Evolutionary conservation across 2,888 invertebrate species (phyloP).

Genomic region (Volucella inflata): DNA sequence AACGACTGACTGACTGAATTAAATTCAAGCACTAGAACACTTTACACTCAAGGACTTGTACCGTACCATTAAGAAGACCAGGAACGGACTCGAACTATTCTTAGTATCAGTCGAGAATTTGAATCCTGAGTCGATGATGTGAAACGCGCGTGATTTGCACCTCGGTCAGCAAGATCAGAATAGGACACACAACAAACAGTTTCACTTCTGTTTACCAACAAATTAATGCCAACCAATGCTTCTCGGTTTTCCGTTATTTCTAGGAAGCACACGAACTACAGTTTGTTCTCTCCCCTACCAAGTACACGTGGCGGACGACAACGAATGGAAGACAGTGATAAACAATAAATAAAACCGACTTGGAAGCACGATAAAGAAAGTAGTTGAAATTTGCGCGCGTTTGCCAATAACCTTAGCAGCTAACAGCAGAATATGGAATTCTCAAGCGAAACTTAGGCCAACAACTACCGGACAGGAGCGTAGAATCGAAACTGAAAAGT

Average conservation of each 20-base stretch:
- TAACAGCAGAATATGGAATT: conserved; percentile 30
- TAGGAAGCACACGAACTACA: conserved; percentile 39
- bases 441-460: conserved; percentile 50
- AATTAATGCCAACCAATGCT: conserved; percentile 44
- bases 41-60: conserved; percentile 33
- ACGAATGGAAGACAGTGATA: conserved; percentile 38
- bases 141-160: conserved; percentile 30
- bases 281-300: neutral
- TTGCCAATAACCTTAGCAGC: conserved; percentile 36
- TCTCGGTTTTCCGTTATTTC: neutral
- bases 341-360: conserved; percentile 36
- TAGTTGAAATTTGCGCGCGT: conserved; percentile 46
- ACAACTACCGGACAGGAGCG: conserved; percentile 69
- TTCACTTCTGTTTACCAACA: conserved; percentile 67
- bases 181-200: neutral
- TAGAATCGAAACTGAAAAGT: conserved; percentile 71
- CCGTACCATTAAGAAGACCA: conserved; percentile 22
- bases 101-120: neutral
- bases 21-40: conserved; percentile 26
- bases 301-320: neutral
- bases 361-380: conserved; percentile 32
- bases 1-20: conserved; percentile 59
- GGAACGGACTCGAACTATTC: conserved; percentile 23
- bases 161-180: neutral
- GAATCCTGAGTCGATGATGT: conserved; percentile 30